Evolutionary conservation across 2,888 invertebrate species (phyloP).

Genomic region (Drosophila multiciliata): DNA sequence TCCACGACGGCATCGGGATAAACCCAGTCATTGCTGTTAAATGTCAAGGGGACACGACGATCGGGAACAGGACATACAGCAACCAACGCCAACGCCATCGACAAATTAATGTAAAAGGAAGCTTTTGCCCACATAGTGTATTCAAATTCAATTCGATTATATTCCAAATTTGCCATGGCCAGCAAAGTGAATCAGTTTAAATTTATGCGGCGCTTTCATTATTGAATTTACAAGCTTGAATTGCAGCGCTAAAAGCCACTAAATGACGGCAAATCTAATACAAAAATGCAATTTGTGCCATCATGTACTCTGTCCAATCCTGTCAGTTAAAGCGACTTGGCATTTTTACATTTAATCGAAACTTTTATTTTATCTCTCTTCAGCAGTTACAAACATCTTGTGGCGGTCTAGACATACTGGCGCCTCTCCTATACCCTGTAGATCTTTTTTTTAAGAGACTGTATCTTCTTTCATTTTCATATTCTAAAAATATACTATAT

Average conservation of each 20-base stretch:
- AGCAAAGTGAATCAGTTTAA: slow-evolving; percentile 57
- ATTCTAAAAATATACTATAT: background rate
- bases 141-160: slow-evolving; percentile 37
- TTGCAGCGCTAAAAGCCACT: slow-evolving; percentile 21
- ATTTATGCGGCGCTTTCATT: slow-evolving; percentile 42
- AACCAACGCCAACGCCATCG: slow-evolving; percentile 12
- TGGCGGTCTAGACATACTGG: slow-evolving; percentile 69
- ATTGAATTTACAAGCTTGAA: slow-evolving; percentile 46
- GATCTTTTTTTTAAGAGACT: background rate
- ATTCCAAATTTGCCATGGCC: slow-evolving; percentile 16
- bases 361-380: slow-evolving; percentile 29
- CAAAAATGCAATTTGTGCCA: slow-evolving; percentile 3
- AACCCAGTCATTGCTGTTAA: slow-evolving; percentile 72
- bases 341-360: slow-evolving; percentile 11
- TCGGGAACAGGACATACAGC: slow-evolving; percentile 24
- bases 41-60: slow-evolving; percentile 53
- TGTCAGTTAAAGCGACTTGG: slow-evolving; percentile 7
- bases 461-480: background rate
- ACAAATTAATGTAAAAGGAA: slow-evolving; percentile 13
- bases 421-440: slow-evolving; percentile 46
- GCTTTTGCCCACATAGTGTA: slow-evolving; percentile 7
- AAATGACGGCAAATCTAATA: slow-evolving; percentile 4
- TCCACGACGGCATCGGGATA: slow-evolving; percentile 45
- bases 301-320: background rate
- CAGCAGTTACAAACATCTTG: slow-evolving; percentile 35